phyloP scores from a whole-genome alignment of 1,140 invertebrate genomes.

The Listronotus bonariensis region DNA sequence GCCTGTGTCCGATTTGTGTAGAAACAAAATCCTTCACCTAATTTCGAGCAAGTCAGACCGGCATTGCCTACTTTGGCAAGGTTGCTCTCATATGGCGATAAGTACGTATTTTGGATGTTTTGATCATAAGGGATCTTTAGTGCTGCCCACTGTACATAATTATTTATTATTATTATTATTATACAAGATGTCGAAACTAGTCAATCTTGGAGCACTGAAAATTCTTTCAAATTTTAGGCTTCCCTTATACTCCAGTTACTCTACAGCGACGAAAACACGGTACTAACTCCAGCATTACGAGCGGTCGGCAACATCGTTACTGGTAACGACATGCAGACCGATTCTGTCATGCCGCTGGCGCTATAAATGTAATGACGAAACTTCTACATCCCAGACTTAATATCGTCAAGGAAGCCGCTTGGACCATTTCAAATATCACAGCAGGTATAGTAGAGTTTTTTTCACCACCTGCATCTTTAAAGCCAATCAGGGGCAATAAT shows the following conservation, averaged over 20 bases:
- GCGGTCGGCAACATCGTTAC: conserved; percentile 88
- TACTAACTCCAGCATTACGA: conserved; percentile 89
- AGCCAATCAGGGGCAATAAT: no score
- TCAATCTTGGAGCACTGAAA: no score
- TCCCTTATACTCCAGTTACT: conserved; percentile 82
- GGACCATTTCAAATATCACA: conserved; percentile 99
- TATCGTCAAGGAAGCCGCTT: conserved; percentile 93
- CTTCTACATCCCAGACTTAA: conserved; percentile 74
- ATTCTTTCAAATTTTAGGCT: conserved; percentile 36
- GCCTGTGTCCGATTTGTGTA: conserved; percentile 88
- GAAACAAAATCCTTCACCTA: conserved; percentile 89
- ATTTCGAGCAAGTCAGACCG: conserved; percentile 75
- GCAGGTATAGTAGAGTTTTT: conserved; percentile 69
- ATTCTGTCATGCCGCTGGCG: conserved; percentile 84
- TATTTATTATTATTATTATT: no score
- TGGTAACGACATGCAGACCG: conserved; percentile 85
- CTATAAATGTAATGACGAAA: conserved; percentile 70
- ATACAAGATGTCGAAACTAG: no score
- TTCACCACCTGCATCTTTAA: no score
- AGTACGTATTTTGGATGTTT: not conserved
- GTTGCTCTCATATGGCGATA: conserved; percentile 74
- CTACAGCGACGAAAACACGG: conserved; percentile 69
- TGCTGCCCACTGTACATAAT: not conserved
- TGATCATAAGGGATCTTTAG: not conserved
- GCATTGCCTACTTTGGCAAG: conserved; percentile 81